Evolutionary conservation across 2,888 invertebrate genomes (phyloP), one percentile per base, ranked within the genome.

Genomic region (Monoplex corrugatus): DNA sequence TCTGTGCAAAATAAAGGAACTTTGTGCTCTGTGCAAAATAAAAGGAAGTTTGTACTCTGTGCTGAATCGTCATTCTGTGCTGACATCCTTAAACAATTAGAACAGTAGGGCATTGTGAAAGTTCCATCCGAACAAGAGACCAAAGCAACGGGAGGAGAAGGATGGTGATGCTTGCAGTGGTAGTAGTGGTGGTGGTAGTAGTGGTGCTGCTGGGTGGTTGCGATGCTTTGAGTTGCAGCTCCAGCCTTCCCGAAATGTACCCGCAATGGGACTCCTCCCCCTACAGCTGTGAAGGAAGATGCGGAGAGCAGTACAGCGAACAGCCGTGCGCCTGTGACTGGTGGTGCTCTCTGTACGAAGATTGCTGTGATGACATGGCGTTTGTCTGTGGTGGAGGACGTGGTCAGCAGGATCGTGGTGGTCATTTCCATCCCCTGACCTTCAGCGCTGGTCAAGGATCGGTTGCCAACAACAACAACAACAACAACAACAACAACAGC

Each of bases 301-400:
- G 83, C 19, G 83, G 83, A 16, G 45, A 83, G 16, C 1, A 16
- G 13, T 32, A 83, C 83, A 45, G 3, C 1, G 32, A 23, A 3
- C 32, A 16, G 35, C 45, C 83, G 5, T 83, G 83, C 43, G 83
- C 83, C 83, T 83, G 83, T 50, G 83, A 83, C 83, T 44, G 50
- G 83, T 32, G 32, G n/a, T 83, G 83, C 40, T 19, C 2, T 2
- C 32, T 83, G 45, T 83, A 83, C 50, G 50, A 32, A 6, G 45
- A 83, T 40, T 83, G 83, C 83, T 83, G 83, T 50, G 32, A 83
- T 10, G 83, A 83, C 83, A 35, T 83, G 50, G 23, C 35, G 1
- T n/a, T 10, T 1, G 32, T 32, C 45, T 83, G 83, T 32, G n/a
- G n/a, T n/a, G n/a, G 72, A 23, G 5, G 40, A 40, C 78, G 8